Evolutionary conservation across 2,797 vertebrate genomes (phyloP).

Genomic region (Enteromius trimaculatus): DNA sequence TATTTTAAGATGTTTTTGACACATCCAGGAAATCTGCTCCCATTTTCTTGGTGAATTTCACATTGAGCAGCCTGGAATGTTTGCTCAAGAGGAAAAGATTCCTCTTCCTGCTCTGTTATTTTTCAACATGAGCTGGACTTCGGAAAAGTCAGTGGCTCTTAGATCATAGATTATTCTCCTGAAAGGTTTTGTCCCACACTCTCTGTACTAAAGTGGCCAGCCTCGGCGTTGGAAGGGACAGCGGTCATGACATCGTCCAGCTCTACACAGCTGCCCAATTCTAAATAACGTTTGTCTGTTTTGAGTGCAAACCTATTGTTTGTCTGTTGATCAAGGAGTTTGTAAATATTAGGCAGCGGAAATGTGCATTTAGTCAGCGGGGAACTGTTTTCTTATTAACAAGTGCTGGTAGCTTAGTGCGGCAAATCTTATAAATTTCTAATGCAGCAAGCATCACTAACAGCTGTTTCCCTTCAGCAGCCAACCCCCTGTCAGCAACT

Average conservation of each 20-base stretch:
- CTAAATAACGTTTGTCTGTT: slow-evolving; percentile 39
- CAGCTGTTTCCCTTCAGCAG: slow-evolving; percentile 50
- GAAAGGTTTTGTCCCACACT: not conserved
- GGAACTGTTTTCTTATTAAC: slow-evolving; percentile 57
- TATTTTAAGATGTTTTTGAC: not conserved
- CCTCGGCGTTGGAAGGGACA: not conserved
- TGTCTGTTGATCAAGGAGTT: slow-evolving; percentile 31
- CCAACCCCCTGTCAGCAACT: slow-evolving; percentile 11
- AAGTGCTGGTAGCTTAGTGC: slow-evolving; percentile 47
- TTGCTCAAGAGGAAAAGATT: not conserved
- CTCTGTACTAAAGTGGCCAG: not conserved
- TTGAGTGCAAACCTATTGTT: slow-evolving; percentile 39
- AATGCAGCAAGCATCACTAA: slow-evolving; percentile 60
- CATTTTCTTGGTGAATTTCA: not conserved
- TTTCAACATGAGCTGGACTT: not conserved
- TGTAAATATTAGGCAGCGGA: slow-evolving; percentile 51
- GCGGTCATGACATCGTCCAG: not conserved
- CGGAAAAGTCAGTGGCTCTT: not conserved
- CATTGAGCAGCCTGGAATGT: not conserved
- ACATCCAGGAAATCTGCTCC: slow-evolving; percentile 12
- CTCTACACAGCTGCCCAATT: slow-evolving; percentile 30
- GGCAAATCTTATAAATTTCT: slow-evolving; percentile 60
- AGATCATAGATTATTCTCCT: slow-evolving; percentile 23
- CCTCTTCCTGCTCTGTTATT: not conserved
- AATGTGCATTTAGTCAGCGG: slow-evolving; percentile 53